Percentiles rank a stretch among this genome's conserved stretches.
Evolutionary conservation across 2,888 invertebrate genomes (phyloP).

Genomic region (Apodemia hepburni): DNA sequence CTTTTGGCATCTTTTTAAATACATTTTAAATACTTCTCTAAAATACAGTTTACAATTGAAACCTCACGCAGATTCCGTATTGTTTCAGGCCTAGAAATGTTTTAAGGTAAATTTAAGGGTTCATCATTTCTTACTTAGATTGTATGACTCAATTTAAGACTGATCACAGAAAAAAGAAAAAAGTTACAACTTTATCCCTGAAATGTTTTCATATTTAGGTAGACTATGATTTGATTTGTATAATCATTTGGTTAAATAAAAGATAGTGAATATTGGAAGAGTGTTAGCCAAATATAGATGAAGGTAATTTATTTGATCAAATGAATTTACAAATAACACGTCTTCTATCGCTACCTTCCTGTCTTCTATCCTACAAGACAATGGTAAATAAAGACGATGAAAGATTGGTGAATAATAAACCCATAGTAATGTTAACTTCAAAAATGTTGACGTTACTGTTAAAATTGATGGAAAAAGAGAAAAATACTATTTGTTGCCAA

Average conservation of each 20-base stretch:
- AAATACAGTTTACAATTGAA: constrained; percentile 39
- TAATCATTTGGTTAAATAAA: constrained; percentile 43
- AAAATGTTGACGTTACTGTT: constrained; percentile 61
- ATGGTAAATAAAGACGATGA: constrained; percentile 52
- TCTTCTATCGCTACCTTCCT: constrained; percentile 63
- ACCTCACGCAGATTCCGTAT: constrained; percentile 47
- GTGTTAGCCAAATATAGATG: constrained; percentile 60
- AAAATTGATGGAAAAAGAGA: constrained; percentile 56
- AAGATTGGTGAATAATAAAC: constrained; percentile 42
- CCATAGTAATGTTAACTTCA: constrained; percentile 61
- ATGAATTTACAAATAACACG: constrained; percentile 40
- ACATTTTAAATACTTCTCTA: constrained; percentile 42
- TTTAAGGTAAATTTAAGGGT: constrained; percentile 63
- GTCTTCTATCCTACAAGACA: constrained; percentile 64
- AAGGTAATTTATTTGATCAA: constrained; percentile 42
- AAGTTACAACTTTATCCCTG: constrained; percentile 38
- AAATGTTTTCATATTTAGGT: constrained; percentile 50
- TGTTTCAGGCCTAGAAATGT: constrained; percentile 70
- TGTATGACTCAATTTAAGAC: constrained; percentile 81
- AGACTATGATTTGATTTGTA: constrained; percentile 45
- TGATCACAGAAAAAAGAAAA: constrained; percentile 70
- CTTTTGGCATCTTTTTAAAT: constrained; percentile 46
- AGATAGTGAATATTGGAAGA: constrained; percentile 43
- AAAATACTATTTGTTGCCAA: constrained; percentile 79
- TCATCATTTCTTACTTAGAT: constrained; percentile 76